Evolutionary conservation across 2,113 vertebrate genomes (phyloP).

Genomic region (Reinhardtius hippoglossoides): DNA sequence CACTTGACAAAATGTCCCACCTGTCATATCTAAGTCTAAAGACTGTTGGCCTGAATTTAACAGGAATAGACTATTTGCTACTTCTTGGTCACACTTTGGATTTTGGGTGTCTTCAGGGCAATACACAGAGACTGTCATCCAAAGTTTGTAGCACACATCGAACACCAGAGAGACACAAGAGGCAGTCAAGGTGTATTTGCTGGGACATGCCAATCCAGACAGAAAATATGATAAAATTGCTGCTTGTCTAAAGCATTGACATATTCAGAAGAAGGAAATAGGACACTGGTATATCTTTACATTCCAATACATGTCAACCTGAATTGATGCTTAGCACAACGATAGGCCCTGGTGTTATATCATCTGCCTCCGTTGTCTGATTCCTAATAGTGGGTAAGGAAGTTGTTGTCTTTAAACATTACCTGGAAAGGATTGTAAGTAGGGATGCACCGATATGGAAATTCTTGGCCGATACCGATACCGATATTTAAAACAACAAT

Average conservation of each 20-base stretch:
- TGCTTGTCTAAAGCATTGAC: not conserved
- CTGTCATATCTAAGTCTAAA: not conserved
- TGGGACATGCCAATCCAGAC: not conserved
- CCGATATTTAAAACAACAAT: no score
- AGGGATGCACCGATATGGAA: no score
- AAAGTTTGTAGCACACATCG: not conserved
- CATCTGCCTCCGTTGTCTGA: no score
- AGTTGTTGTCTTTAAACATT: no score
- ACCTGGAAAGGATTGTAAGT: no score
- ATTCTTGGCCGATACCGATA: no score
- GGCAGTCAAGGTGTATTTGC: not conserved
- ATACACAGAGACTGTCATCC: not conserved
- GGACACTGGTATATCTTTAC: not conserved
- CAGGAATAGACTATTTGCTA: not conserved
- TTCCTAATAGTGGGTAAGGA: no score
- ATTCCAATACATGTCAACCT: no score
- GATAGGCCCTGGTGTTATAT: no score
- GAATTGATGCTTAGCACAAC: no score
- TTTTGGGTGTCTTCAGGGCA: not conserved
- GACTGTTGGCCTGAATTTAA: not conserved
- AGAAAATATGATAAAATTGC: not conserved
- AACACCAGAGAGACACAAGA: not conserved
- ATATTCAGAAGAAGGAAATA: not conserved
- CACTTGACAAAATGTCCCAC: slow-evolving; percentile 5
- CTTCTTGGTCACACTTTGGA: not conserved